Evolutionary conservation across 2,113 vertebrate species (phyloP).

Genomic region (Megaptera novaeangliae): DNA sequence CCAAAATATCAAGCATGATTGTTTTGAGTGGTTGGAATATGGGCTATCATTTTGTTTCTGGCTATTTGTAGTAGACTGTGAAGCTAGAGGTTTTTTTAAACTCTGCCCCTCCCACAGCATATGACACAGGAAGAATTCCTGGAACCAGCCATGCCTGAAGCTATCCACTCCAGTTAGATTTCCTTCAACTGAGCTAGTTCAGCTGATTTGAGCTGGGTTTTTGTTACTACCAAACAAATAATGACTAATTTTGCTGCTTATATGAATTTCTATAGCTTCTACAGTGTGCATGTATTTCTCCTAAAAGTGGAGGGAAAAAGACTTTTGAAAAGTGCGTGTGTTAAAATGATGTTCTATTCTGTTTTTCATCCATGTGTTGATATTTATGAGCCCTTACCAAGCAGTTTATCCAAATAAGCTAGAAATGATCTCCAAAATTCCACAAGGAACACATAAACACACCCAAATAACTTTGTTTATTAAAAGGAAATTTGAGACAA

Average conservation of each 20-base stretch:
- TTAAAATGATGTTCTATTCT: neutral
- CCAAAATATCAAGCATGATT: neutral
- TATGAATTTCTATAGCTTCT: neutral
- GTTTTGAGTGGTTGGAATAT: neutral
- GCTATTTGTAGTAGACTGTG: neutral
- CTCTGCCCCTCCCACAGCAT: neutral
- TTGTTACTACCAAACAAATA: neutral
- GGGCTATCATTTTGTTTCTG: neutral
- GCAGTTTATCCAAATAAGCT: conserved; percentile 31
- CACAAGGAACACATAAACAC: conserved; percentile 36
- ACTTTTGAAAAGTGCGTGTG: neutral
- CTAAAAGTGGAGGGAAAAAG: neutral
- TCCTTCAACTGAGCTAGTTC: neutral
- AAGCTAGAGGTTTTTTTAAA: neutral
- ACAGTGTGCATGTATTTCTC: neutral
- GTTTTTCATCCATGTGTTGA: neutral
- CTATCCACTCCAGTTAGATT: neutral
- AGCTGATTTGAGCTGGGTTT: neutral
- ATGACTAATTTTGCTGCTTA: neutral
- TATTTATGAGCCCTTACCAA: neutral
- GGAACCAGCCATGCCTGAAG: conserved; percentile 17
- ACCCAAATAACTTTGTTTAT: conserved; percentile 64
- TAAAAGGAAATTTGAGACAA: conserved; percentile 63
- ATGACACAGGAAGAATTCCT: neutral
- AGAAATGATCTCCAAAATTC: conserved; percentile 52